These are phyloP conservation scores for Albula goreensis DNA, from an alignment of 2,113 vertebrate genomes.

Conservation along the genomic window DNA sequence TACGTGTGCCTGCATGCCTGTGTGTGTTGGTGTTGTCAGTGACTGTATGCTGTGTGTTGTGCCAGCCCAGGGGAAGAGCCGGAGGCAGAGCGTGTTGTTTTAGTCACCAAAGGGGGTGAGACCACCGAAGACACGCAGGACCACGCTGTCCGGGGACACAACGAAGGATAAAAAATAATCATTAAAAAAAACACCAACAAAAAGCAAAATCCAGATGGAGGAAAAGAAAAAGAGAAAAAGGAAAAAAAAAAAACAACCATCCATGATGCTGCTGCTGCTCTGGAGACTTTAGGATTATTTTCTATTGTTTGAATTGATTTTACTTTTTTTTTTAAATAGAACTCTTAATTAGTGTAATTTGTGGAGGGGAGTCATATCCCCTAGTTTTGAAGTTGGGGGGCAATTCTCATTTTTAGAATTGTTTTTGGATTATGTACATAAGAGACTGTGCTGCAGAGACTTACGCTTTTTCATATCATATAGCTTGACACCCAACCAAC, in stretches of 20 bases:
- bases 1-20: not conserved
- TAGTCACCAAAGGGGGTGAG: not conserved
- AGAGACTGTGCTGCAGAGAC: not conserved
- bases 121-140: not conserved
- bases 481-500: not conserved
- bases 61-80: slow-evolving; percentile 14
- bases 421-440: slow-evolving; percentile 18
- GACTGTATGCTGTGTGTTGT: slow-evolving; percentile 44
- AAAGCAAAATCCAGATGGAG: not conserved
- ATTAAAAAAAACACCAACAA: not conserved
- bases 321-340: not conserved
- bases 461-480: not conserved
- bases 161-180: not conserved
- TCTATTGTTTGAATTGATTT: slow-evolving; percentile 15
- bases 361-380: not conserved
- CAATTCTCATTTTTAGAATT: slow-evolving; percentile 7
- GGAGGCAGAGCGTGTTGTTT: slow-evolving; percentile 21
- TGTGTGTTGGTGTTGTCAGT: not conserved
- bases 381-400: not conserved
- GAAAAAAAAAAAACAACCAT: slow-evolving; percentile 8
- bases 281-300: slow-evolving; percentile 15
- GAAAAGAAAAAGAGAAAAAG: not conserved
- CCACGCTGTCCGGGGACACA: not conserved
- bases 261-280: slow-evolving; percentile 13
- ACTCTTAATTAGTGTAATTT: slow-evolving; percentile 11